These are phyloP conservation scores for Herminia tarsipennalis DNA, from an alignment of 2,888 invertebrate genomes.

Conservation along the genomic window DNA sequence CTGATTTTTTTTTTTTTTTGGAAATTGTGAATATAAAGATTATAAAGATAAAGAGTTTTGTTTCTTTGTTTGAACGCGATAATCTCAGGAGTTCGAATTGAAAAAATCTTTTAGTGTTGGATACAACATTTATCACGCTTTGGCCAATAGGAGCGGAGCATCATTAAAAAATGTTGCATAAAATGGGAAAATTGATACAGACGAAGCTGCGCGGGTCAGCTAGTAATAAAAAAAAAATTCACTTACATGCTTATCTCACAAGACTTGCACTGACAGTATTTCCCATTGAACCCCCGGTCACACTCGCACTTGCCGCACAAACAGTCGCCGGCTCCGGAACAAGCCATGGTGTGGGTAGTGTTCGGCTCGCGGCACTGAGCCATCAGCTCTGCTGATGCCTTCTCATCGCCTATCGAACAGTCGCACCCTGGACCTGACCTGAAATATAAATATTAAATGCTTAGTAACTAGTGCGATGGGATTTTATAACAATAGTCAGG, in stretches of 20 bases:
- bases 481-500: too few species aligned
- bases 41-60: too few species aligned
- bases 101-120: too few species aligned
- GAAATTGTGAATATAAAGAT: too few species aligned
- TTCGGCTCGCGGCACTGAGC: slow-evolving; percentile 72
- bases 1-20: too few species aligned
- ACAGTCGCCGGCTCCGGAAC: slow-evolving; percentile 91
- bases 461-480: background rate
- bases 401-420: slow-evolving; percentile 78
- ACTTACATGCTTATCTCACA: slow-evolving; percentile 82
- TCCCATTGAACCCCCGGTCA: slow-evolving; percentile 84
- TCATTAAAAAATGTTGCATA: too few species aligned
- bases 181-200: too few species aligned
- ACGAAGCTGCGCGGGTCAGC: background rate
- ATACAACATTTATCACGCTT: too few species aligned
- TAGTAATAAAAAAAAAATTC: background rate
- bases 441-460: slow-evolving; percentile 4
- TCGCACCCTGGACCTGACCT: slow-evolving; percentile 85
- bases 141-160: too few species aligned
- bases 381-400: slow-evolving; percentile 68
- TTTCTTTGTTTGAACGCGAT: too few species aligned
- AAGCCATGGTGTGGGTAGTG: slow-evolving; percentile 70
- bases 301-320: slow-evolving; percentile 91
- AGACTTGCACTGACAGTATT: slow-evolving; percentile 87
- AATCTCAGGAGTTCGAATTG: too few species aligned